Evolutionary conservation across 1,140 invertebrate species (phyloP), one percentile per base, ranked within the genome.

Genomic region (Atta texana): DNA sequence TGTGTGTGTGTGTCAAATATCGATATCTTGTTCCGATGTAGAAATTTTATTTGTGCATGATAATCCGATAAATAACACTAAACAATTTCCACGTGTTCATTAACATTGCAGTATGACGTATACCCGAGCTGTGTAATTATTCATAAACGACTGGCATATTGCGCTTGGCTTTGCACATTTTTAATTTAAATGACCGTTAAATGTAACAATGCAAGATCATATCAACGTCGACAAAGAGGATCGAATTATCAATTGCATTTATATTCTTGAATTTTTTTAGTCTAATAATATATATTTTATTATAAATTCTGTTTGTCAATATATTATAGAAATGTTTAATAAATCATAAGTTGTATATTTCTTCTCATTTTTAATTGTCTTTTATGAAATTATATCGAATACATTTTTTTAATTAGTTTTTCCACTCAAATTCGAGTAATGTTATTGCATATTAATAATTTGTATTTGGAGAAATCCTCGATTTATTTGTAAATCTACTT

Each of bases 41-140:
- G 14, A 24, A 61, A 61, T 76, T 76, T 61, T 31, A 76, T 39
- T 80, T 7, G 14, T 21, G 16, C 44, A 68, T n/a, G 55, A 80
- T 34, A 16, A 68, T 31, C 18, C 44, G 7, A 66, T 78, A 78
- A 78, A 78, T 68, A 68, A 68, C 12, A 16, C 49, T 34, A 68
- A 80, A 31, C 14, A 68, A 80, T 16, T 68, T 16, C 44, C 61
- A 64, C 18, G 18, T 80, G 63, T 80, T 53, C 63, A 55, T 80
- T 68, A 80, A 51, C 63, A 49, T 28, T 68, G 63, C 77, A 80
- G 31, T 14, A 44, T 68, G 44, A 78, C 44, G 14, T 16, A 34
- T 34, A 68, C 2, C 28, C n/a, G 28, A 80, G n/a, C 66, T 53
- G 24, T 53, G 28, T 34, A 69, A 80, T 69, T 80, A 80, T 80